A percentile compares a stretch with the other conserved stretches of the same genome.
These are phyloP conservation scores for Triplophysa dalaica DNA, from an alignment of 2,113 vertebrate genomes.

Conservation along the genomic window DNA sequence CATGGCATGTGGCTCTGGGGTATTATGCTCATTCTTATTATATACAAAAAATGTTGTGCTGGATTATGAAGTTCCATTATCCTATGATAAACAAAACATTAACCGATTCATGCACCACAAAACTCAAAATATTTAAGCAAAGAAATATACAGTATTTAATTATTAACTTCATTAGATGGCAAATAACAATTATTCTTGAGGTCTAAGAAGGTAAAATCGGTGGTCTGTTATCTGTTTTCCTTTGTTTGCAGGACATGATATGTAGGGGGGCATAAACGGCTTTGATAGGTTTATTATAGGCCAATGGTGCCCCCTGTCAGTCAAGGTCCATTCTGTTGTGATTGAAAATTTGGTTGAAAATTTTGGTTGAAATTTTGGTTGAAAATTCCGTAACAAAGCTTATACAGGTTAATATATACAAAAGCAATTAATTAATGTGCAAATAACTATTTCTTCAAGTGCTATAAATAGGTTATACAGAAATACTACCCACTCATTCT, in stretches of 20 bases:
- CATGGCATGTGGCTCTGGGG: background rate
- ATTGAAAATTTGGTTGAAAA: too few relatives aligned
- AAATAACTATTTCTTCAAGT: background rate
- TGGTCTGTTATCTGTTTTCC: conserved; percentile 33
- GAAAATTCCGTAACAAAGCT: background rate
- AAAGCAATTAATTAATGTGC: background rate
- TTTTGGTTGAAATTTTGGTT: too few relatives aligned
- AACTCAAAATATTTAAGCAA: background rate
- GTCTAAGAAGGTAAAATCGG: conserved; percentile 40
- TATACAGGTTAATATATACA: background rate
- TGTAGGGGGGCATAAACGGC: background rate
- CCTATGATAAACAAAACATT: background rate
- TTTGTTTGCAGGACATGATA: background rate
- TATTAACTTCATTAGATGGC: background rate
- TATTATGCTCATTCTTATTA: background rate
- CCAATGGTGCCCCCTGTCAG: background rate
- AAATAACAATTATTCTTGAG: conserved; percentile 7
- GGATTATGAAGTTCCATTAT: background rate
- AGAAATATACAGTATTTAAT: background rate
- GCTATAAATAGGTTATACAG: too few relatives aligned
- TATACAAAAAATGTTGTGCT: background rate
- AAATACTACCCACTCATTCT: too few relatives aligned
- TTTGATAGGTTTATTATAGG: background rate
- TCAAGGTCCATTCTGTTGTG: background rate
- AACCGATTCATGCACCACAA: too few relatives aligned